Base-by-base conservation (phyloP, 2,113 vertebrate species). In the Acanthochromis polyacanthus region DNA sequence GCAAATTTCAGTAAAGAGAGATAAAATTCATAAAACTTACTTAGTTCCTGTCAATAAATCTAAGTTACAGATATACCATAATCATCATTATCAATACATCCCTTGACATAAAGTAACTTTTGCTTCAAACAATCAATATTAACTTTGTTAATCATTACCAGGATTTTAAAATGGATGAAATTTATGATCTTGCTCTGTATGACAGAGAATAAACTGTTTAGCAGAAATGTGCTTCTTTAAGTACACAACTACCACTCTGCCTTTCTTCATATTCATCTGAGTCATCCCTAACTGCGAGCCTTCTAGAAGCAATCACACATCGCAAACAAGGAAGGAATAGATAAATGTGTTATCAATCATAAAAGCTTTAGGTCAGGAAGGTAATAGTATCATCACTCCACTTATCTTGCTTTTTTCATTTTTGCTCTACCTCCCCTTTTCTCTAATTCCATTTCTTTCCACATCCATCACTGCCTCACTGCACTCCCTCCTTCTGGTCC, bases 361-460 rank as follows among this genome's bases (percentile, higher is more conserved):
- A 57, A 78, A 68, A 51, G 79, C 61, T 77, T 60, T 9, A 59
- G 23, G n/a, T 16, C 52, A 32, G 45, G 23, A 69, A 68, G 62
- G 50, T 75, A 64, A 71, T 72, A 25, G 50, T 66, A 71, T 77
- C 30, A 89, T 87, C 61, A 55, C 60, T 74, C 19, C 14, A 74
- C 71, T 75, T 19, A 52, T 82, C 64, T 57, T 63, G 7, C 2
- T 73, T 43, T 51, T 58, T 56, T 16, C 40, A 46, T 50, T 59
- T 66, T 61, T 40, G 16, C 60, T 82, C 52, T 32, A 20, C 28
- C 8, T 4, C n/a, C n/a, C 16, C 19, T 56, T 50, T 40, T 32
- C 71, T 74, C 43, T 59, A 38, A 83, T 84, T 46, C 17, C 17
- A 58, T 82, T 75, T 75, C 28, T 46, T 10, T 30, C 59, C 64